These are phyloP conservation scores for Halocynthia aurantium DNA, from an alignment of 23 tunicate species.

Conservation along the genomic window DNA sequence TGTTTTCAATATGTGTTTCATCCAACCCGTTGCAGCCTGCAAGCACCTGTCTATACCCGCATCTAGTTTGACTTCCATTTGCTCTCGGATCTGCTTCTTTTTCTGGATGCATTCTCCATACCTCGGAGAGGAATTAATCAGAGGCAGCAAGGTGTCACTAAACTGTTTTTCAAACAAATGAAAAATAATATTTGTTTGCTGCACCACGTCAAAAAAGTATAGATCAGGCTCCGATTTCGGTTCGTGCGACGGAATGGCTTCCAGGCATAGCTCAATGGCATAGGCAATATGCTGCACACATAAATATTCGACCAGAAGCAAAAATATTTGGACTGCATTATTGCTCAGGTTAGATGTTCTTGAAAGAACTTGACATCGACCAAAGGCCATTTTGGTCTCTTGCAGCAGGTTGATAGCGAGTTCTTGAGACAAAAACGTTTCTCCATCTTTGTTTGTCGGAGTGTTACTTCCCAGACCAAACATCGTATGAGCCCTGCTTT, in stretches of 20 bases:
- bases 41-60: conserved; percentile 69
- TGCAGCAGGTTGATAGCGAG: conserved; percentile 79
- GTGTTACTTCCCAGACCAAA: conserved; percentile 48
- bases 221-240: conserved; percentile 86
- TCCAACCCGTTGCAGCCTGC: conserved; percentile 77
- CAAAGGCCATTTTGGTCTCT: conserved; percentile 97
- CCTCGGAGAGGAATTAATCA: conserved; percentile 58
- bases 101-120: conserved; percentile 80
- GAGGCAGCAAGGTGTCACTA: conserved; percentile 81
- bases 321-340: conserved; percentile 66
- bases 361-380: conserved; percentile 75
- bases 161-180: conserved; percentile 97
- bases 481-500: conserved; percentile 48
- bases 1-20: conserved; percentile 49
- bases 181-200: conserved; percentile 91
- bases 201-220: conserved; percentile 74
- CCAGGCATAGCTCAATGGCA: conserved; percentile 79
- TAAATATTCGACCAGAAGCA: conserved; percentile 65
- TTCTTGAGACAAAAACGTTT: conserved; percentile 88
- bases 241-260: conserved; percentile 61
- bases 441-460: conserved; percentile 30
- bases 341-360: conserved; percentile 30
- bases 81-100: conserved; percentile 71
- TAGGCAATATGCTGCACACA: conserved; percentile 89
- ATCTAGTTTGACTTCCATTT: conserved; percentile 85